Percentiles rank a stretch among this genome's conserved stretches.
These are phyloP conservation scores for Cephus nigrinus DNA, from an alignment of 2,888 invertebrate species.

Conservation along the genomic window DNA sequence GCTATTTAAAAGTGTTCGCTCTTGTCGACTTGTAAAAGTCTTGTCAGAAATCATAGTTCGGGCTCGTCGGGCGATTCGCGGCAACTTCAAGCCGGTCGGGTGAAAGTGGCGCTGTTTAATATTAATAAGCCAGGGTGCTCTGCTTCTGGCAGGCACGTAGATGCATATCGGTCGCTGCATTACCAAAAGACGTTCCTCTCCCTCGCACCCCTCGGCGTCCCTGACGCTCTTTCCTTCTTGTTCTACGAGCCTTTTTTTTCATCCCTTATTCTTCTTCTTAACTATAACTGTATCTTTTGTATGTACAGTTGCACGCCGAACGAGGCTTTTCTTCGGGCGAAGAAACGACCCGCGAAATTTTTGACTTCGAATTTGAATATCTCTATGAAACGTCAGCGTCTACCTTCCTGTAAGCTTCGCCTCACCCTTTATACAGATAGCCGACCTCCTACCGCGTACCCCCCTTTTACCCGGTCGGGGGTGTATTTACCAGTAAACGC, in stretches of 20 bases:
- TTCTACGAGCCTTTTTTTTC: conserved; percentile 12
- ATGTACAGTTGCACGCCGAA: neutral
- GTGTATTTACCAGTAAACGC: neutral
- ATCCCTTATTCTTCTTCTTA: neutral
- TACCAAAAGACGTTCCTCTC: conserved; percentile 53
- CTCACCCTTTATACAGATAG: neutral
- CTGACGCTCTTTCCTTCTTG: neutral
- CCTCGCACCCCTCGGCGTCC: neutral
- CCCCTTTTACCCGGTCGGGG: neutral
- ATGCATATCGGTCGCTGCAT: conserved; percentile 62
- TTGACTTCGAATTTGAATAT: conserved; percentile 16
- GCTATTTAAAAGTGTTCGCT: conserved; percentile 53
- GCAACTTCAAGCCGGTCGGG: conserved; percentile 33
- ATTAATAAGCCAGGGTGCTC: conserved; percentile 60
- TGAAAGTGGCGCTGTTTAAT: conserved; percentile 60
- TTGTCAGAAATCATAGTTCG: neutral
- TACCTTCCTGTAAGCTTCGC: neutral
- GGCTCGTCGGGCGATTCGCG: conserved; percentile 22
- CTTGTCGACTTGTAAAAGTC: conserved; percentile 22
- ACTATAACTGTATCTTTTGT: neutral
- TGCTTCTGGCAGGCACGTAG: conserved; percentile 62
- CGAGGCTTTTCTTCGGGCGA: neutral
- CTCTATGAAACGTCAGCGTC: conserved; percentile 6
- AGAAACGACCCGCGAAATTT: conserved; percentile 6
- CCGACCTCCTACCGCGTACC: neutral